Base-by-base conservation (phyloP, 1,140 invertebrate species). In the Druon quercuslanigerum region DNA sequence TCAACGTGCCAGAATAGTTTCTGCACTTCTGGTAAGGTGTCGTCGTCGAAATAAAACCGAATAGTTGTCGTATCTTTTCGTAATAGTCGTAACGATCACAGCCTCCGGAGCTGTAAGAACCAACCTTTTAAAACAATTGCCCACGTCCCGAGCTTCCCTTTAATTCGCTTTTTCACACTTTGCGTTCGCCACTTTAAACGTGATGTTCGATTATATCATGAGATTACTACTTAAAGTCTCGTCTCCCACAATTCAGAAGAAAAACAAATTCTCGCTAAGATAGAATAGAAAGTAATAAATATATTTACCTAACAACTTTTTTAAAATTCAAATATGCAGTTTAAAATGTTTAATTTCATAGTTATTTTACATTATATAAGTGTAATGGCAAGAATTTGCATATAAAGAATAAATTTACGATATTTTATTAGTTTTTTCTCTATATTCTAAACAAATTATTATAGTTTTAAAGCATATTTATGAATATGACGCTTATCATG, bases 71-170 rank as follows among this genome's bases (percentile, higher is more conserved):
- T 66, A 83, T 83, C 77, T 71, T 74, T 79, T 77, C 81, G 81
- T 83, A 84, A 83, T 79, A 76, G 74, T 79, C 79, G 79, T 83
- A 81, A 84, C 83, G 83, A 82, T 83, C 83, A 77, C 40, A 74
- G 72, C 79, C 82, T 75, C 77, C 71, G 73, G 82, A 50, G 78
- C 78, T 54, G 57, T 76, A 81, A 79, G 74, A 79, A 71, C 82
- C 79, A 84, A 81, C 79, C 83, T 83, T 84, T 84, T 81, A 83
- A 84, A 84, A 80, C 73, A 82, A 84, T 84, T 84, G 83, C 79
- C 60, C 56, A 57, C 72, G 71, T 54, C 20, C 50, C 51, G 74
- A 46, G 50, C 57, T 72, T 78, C 76, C 74, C 79, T 84, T 83
- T 84, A 84, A 83, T 83, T 83, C 75, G 83, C 77, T 84, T 83